Conservation (phyloP, 2,113 vertebrate genomes). For the Passer domesticus region DNA sequence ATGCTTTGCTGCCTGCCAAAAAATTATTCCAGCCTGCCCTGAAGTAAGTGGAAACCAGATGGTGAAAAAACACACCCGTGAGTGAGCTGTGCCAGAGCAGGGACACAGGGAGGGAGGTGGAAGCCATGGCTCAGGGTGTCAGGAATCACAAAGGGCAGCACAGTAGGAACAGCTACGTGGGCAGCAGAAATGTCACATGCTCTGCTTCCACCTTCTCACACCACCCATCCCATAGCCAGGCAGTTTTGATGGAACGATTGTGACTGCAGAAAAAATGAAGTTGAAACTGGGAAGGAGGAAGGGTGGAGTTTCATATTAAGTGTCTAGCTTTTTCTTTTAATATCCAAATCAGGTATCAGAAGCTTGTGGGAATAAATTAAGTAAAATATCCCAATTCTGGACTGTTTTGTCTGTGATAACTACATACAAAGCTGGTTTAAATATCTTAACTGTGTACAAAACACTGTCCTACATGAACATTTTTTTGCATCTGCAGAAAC, state of each 20-base stretch:
- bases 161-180: rapidly evolving
- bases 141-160: rapidly evolving
- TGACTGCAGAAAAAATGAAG: not conserved
- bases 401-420: not conserved
- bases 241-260: not conserved
- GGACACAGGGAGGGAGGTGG: not conserved
- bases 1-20: not conserved
- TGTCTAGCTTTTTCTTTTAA: not conserved
- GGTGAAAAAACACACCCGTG: not conserved
- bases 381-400: not conserved
- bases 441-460: not conserved
- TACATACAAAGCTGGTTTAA: not conserved
- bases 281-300: not conserved
- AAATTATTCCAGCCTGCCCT: not conserved
- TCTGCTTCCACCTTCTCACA: not conserved
- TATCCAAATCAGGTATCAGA: not conserved
- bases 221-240: rapidly evolving
- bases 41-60: not conserved
- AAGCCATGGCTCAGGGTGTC: not conserved
- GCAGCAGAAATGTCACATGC: not conserved
- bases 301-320: not conserved
- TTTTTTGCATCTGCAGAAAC: not conserved
- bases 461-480: not conserved
- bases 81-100: rapidly evolving
- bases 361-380: not conserved